phyloP scores from a whole-genome alignment of 2,797 vertebrate species.

The Coregonus suidteri region DNA sequence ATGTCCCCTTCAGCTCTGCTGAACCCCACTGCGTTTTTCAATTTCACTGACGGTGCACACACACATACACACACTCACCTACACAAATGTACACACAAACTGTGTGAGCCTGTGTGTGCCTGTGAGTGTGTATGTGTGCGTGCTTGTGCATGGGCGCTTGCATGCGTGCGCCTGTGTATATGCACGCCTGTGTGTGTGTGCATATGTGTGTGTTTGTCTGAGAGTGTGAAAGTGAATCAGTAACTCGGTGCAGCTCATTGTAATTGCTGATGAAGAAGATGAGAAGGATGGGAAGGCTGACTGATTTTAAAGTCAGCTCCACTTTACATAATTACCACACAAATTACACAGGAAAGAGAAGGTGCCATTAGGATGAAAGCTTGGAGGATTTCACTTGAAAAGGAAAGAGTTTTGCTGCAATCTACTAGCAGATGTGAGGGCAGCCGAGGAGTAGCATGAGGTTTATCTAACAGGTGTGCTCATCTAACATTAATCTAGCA shows the following conservation, averaged over 20 bases:
- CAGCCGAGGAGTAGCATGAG: background rate
- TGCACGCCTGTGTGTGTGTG: background rate
- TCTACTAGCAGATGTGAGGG: background rate
- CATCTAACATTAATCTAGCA: background rate
- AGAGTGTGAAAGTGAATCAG: conserved; percentile 4
- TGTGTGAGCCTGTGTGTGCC: background rate
- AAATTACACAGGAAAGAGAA: conserved; percentile 24
- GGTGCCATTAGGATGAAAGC: conserved; percentile 30
- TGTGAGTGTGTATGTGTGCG: background rate
- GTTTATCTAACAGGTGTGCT: conserved; percentile 7
- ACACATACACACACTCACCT: background rate
- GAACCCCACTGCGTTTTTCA: background rate
- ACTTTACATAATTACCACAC: conserved; percentile 34
- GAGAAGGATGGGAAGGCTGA: conserved; percentile 1
- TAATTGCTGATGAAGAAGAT: conserved; percentile 8
- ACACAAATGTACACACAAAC: background rate
- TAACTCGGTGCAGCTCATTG: background rate
- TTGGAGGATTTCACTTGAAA: conserved; percentile 5
- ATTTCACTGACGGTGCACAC: conserved; percentile 5
- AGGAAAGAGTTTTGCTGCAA: background rate
- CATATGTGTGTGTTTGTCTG: background rate
- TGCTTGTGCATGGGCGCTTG: background rate
- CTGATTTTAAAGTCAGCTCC: conserved; percentile 20
- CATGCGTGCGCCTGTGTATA: background rate
- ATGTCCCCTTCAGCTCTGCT: background rate